phyloP scores from a whole-genome alignment of 1,140 invertebrate species.

The Helicoverpa armigera region DNA sequence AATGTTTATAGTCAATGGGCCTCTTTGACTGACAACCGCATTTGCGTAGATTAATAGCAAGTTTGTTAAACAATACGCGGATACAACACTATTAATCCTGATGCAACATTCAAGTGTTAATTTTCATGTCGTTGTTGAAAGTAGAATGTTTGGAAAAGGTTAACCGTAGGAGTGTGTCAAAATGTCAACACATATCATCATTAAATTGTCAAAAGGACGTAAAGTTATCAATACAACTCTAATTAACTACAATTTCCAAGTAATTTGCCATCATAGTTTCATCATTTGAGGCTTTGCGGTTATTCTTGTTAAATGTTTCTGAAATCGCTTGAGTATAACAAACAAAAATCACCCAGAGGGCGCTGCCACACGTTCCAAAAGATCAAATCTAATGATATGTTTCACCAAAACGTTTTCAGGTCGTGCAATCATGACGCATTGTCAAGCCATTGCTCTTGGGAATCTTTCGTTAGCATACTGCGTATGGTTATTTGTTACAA shows the following conservation, averaged over 20 bases:
- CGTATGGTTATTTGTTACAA: constrained; percentile 22
- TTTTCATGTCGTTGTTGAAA: constrained; percentile 3
- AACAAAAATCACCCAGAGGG: constrained; percentile 32
- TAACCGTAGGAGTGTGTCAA: neutral
- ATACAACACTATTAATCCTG: too few relatives aligned
- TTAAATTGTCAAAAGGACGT: neutral
- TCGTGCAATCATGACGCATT: constrained; percentile 62
- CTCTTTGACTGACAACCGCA: neutral
- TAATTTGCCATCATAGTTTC: neutral
- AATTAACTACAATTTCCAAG: neutral
- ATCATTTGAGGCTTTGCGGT: constrained; percentile 2
- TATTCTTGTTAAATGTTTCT: constrained; percentile 14
- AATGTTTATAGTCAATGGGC: neutral
- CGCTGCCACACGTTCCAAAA: constrained; percentile 56
- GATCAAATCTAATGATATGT: constrained; percentile 68
- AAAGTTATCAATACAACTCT: neutral
- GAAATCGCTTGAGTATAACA: constrained; percentile 23
- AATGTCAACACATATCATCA: neutral
- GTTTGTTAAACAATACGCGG: too few relatives aligned
- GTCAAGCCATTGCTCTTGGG: constrained; percentile 62
- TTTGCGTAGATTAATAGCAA: neutral
- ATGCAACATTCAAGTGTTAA: neutral
- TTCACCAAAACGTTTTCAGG: constrained; percentile 58
- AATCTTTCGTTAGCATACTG: constrained; percentile 55
- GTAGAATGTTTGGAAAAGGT: neutral